Percentiles rank a stretch among this genome's conserved stretches.
Evolutionary conservation across 2,797 vertebrate genomes (phyloP).

Genomic region (Thripadectes ignobilis): DNA sequence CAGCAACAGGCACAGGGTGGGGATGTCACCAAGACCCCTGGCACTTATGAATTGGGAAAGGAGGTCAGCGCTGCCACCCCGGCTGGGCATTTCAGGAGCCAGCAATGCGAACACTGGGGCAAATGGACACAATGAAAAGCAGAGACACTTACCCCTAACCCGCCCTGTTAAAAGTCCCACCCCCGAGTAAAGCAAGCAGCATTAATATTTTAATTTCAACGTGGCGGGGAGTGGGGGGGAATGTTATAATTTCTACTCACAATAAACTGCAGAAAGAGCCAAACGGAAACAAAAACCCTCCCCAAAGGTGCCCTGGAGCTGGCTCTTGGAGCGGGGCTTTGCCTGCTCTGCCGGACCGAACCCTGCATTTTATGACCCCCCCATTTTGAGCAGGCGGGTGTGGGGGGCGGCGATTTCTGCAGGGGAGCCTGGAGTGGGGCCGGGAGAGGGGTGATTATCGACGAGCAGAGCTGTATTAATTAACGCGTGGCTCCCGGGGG

Average conservation of each 20-base stretch:
- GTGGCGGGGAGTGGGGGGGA: accelerated
- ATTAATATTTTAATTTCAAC: background rate
- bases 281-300: accelerated
- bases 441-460: no score
- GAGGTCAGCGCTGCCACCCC: background rate
- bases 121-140: background rate
- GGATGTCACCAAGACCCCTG: background rate
- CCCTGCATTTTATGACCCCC: accelerated
- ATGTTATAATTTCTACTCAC: background rate
- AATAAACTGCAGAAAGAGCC: background rate
- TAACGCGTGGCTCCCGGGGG: no score
- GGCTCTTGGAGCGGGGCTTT: accelerated
- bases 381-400: accelerated
- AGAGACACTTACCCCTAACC: accelerated
- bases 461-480: no score
- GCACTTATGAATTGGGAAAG: background rate
- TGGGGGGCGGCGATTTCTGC: background rate
- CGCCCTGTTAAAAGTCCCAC: background rate
- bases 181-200: background rate
- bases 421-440: no score
- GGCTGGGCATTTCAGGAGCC: background rate
- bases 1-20: background rate
- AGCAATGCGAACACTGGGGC: background rate
- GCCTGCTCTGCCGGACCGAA: no score
- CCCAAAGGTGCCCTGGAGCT: accelerated